Evolutionary conservation across 2,113 vertebrate genomes (phyloP), one percentile per base, ranked within the genome.

Genomic region (Malurus elegans): DNA sequence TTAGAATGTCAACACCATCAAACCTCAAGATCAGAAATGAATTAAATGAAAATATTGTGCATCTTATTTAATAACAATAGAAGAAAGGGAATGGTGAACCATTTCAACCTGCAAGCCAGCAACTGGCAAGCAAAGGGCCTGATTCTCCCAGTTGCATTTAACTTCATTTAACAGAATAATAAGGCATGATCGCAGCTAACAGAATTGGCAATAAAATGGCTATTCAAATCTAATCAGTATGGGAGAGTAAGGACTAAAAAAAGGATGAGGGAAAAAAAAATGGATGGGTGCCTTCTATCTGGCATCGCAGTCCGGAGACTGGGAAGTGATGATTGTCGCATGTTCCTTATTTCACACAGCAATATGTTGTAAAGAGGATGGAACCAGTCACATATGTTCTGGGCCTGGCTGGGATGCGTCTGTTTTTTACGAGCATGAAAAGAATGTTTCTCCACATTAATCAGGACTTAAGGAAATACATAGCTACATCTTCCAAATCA

Each of bases 361-460:
- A 94, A 95, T 94, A 97, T 95, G 92, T 71, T 95, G 69, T 86
- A 96, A 83, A 58, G 82, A 95, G 88, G 86, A 94, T 92, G 82
- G 90, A 95, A 96, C 92, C 95, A 92, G 90, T 67, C 95, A 86
- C 95, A 96, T 95, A 96, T 96, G 90, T 95, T 94, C 90, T 92
- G 90, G 93, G 93, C 93, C 93, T 97, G 90, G 92, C 92, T 96
- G 86, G 86, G 94, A 95, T 92, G 92, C 6, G 2, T 94, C 95
- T 94, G 92, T 93, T 96, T 96, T 95, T 96, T 78, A 95, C 1
- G 56, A 96, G 90, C 61, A 94, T n/a, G 85, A 93, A 92, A 94
- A 90, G 91, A 94, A 94, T 94, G 92, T 96, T 96, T 95, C 72
- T 96, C 94, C 95, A 95, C 94, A 96, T 95, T 94, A 97, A 95